phyloP scores from a whole-genome alignment of 2,113 vertebrate genomes.

The Pao palembangensis region DNA sequence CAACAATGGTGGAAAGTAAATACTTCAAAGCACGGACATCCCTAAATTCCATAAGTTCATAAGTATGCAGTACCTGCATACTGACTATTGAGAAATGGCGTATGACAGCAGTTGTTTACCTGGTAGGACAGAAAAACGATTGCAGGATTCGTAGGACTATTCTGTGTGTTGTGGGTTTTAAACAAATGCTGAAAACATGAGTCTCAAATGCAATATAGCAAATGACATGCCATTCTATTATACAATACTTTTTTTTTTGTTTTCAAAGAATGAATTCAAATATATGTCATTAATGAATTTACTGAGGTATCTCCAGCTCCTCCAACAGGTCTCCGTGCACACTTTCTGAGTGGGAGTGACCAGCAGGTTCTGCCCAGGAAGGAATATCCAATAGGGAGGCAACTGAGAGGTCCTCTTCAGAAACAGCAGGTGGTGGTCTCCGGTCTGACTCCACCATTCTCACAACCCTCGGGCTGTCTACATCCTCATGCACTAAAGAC shows the following conservation, averaged over 20 bases:
- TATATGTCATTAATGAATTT: constrained; percentile 31
- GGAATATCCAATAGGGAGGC: constrained; percentile 85
- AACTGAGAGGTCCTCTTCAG: constrained; percentile 91
- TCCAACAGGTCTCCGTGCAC: constrained; percentile 82
- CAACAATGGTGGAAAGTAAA: no score
- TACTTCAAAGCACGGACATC: no score
- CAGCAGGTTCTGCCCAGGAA: constrained; percentile 80
- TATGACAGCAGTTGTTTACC: no score
- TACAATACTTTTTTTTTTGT: neutral
- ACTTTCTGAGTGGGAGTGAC: constrained; percentile 80
- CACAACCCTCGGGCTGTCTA: constrained; percentile 74
- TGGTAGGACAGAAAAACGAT: no score
- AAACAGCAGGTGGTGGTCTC: constrained; percentile 87
- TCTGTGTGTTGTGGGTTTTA: neutral
- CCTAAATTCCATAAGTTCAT: no score
- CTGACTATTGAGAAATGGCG: no score
- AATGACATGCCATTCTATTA: no score
- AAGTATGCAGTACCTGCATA: no score
- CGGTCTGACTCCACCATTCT: constrained; percentile 73
- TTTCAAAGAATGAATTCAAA: neutral
- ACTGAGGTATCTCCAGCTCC: constrained; percentile 78
- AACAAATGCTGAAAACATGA: no score
- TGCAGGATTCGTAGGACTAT: no score
- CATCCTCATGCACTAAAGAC: constrained; percentile 88
- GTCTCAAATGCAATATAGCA: no score